Conservation (phyloP, 2,113 vertebrate genomes). For the Anguilla rostrata region DNA sequence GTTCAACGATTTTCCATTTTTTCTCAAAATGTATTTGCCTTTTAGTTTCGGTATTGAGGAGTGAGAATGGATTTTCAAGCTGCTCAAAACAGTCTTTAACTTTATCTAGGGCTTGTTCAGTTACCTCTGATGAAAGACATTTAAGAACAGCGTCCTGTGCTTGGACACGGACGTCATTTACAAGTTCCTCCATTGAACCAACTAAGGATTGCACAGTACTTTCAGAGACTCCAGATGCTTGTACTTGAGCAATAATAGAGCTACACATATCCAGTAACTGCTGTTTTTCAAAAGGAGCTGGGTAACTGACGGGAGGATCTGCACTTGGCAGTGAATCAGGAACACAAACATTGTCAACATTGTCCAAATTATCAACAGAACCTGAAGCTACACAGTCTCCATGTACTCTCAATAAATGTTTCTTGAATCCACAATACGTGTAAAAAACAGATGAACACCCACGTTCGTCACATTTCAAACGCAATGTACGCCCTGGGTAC, state of each 20-base stretch:
- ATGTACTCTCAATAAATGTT: slow-evolving; percentile 24
- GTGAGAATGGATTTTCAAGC: too few relatives aligned
- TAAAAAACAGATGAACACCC: slow-evolving; percentile 26
- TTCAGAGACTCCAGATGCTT: slow-evolving; percentile 38
- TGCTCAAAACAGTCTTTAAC: too few relatives aligned
- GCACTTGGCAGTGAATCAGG: slow-evolving; percentile 13
- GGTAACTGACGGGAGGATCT: slow-evolving; percentile 1
- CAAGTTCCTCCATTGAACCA: slow-evolving; percentile 37
- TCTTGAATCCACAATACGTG: slow-evolving; percentile 28
- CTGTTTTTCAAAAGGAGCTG: not conserved
- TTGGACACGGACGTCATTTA: slow-evolving; percentile 26
- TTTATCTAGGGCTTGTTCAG: too few relatives aligned
- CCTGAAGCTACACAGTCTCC: slow-evolving; percentile 16
- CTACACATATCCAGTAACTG: slow-evolving; percentile 32
- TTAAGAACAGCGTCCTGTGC: slow-evolving; percentile 24
- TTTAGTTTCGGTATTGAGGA: too few relatives aligned
- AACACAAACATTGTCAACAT: not conserved
- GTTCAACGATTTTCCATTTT: too few relatives aligned
- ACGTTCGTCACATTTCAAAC: slow-evolving; percentile 29
- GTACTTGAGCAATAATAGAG: slow-evolving; percentile 29
- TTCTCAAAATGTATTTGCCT: too few relatives aligned
- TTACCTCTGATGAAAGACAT: too few relatives aligned
- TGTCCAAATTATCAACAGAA: slow-evolving; percentile 12
- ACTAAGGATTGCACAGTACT: slow-evolving; percentile 39
- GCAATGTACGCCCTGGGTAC: slow-evolving; percentile 23